phyloP scores from a whole-genome alignment of 1,140 invertebrate species.

The Gonioctena quinquepunctata region DNA sequence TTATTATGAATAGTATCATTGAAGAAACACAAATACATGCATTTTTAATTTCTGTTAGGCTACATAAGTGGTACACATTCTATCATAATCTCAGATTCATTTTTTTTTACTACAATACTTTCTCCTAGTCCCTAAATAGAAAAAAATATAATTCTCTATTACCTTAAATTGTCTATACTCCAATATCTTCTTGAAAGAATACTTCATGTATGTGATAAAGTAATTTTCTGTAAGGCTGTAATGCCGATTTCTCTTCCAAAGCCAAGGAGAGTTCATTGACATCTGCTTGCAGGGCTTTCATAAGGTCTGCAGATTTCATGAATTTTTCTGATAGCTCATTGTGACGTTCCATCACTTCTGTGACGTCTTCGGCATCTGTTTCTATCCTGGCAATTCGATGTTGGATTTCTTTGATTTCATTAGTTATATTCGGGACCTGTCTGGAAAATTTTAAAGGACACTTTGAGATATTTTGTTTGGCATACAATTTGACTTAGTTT shows the following conservation, averaged over 20 bases:
- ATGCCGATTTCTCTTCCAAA: conserved; percentile 29
- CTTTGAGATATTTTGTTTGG: no score
- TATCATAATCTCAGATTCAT: no score
- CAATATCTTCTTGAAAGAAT: conserved; percentile 45
- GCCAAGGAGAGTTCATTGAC: conserved; percentile 33
- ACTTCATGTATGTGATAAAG: conserved; percentile 42
- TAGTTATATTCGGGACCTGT: conserved; percentile 24
- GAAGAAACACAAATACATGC: no score
- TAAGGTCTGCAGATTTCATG: conserved; percentile 17
- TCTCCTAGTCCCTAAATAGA: no score
- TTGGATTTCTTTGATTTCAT: conserved; percentile 37
- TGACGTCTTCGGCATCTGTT: conserved; percentile 29
- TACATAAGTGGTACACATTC: no score
- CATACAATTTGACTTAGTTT: no score
- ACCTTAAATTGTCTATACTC: conserved; percentile 46
- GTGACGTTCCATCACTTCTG: conserved; percentile 31
- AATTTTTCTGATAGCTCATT: conserved; percentile 29
- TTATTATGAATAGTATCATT: no score
- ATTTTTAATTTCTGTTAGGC: no score
- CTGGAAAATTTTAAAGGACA: no score
- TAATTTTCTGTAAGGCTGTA: conserved; percentile 46
- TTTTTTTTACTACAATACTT: no score
- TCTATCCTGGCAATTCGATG: conserved; percentile 34
- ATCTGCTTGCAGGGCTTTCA: conserved; percentile 28
- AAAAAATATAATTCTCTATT: no score